Evolutionary conservation across 35 echinoderm and acorn worm species (phyloP).

Genomic region (Eucidaris tribuloides): DNA sequence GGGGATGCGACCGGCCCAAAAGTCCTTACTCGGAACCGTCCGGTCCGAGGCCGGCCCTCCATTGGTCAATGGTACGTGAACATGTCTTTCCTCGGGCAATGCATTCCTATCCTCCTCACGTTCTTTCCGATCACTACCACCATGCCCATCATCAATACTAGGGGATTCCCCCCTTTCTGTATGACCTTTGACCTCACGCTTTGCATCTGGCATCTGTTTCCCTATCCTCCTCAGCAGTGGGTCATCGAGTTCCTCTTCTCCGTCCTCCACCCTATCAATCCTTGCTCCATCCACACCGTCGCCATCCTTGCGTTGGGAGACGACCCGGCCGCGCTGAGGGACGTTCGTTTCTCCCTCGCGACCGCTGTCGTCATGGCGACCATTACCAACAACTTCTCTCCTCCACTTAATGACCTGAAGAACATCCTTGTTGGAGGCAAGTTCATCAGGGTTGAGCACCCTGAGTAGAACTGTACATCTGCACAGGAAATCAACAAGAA

Average conservation of each 20-base stretch:
- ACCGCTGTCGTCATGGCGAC: background rate
- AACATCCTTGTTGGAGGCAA: background rate
- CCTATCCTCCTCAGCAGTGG: conserved; percentile 11
- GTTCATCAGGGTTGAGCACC: background rate
- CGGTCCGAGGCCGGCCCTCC: too few species aligned
- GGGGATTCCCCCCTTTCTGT: too few species aligned
- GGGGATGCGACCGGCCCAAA: background rate
- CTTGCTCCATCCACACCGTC: background rate
- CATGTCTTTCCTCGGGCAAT: too few species aligned
- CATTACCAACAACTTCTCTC: background rate
- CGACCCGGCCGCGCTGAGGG: background rate
- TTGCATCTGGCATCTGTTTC: too few species aligned
- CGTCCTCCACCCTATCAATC: background rate
- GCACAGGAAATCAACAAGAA: too few species aligned
- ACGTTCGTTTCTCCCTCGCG: background rate
- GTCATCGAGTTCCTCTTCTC: background rate
- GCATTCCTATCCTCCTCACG: too few species aligned
- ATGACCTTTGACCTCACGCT: too few species aligned
- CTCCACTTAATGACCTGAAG: background rate
- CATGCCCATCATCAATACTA: too few species aligned
- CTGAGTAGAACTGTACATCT: conserved; percentile 19
- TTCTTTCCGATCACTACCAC: too few species aligned
- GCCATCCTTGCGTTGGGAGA: background rate
- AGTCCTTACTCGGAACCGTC: background rate
- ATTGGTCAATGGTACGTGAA: too few species aligned